Percentiles rank a stretch among this genome's conserved stretches.
Conservation (phyloP, 1,140 invertebrate genomes). For the Bradynema listronoti region DNA sequence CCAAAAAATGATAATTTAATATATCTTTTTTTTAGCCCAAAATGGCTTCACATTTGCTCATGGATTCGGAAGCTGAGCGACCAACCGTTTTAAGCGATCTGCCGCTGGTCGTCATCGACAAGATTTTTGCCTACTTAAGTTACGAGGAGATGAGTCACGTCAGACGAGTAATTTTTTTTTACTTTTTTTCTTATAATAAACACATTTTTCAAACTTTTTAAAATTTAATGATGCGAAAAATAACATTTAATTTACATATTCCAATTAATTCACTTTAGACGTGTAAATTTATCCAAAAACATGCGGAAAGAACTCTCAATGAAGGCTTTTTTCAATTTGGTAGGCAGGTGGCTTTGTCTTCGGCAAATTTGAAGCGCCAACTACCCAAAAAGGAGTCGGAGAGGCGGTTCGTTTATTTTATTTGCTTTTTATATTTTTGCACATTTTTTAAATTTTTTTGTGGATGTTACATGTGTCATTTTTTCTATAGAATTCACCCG, state of each 20-base stretch:
- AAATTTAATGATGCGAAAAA: neutral
- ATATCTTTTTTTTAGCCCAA: too few species aligned
- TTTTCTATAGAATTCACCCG: slow-evolving; percentile 66
- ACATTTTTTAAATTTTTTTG: neutral
- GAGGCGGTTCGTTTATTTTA: slow-evolving; percentile 58
- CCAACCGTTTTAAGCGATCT: too few species aligned
- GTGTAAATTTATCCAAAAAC: slow-evolving; percentile 11
- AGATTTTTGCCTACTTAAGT: slow-evolving; percentile 1
- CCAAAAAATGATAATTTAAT: too few species aligned
- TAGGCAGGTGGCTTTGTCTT: slow-evolving; percentile 6
- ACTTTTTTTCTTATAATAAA: neutral
- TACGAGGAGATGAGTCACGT: slow-evolving; percentile 20
- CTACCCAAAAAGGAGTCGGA: slow-evolving; percentile 80
- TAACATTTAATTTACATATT: neutral
- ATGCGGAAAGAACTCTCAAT: slow-evolving; percentile 15
- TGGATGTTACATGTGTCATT: too few species aligned
- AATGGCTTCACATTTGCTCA: too few species aligned
- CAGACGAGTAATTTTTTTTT: slow-evolving; percentile 17
- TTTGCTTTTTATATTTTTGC: neutral
- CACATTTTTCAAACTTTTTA: neutral
- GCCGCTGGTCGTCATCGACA: slow-evolving; percentile 11
- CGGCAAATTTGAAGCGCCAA: slow-evolving; percentile 67
- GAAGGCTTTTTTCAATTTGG: slow-evolving; percentile 24
- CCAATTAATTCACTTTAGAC: slow-evolving; percentile 13
- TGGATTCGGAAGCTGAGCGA: too few species aligned